phyloP scores from a whole-genome alignment of 2,797 vertebrate genomes.

The Mareca strepera region DNA sequence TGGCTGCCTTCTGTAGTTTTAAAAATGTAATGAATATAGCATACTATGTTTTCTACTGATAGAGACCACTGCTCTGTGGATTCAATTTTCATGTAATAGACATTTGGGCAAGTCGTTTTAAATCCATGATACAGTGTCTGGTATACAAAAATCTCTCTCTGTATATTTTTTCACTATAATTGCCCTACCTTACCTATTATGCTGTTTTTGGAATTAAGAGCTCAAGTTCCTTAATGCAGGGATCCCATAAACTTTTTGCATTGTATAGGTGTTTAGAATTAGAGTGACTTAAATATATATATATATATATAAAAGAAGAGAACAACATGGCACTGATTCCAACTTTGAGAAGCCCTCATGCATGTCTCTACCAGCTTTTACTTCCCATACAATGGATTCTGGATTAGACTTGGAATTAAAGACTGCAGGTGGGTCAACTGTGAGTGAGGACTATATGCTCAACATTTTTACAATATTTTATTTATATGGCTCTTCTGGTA shows the following conservation, averaged over 20 bases:
- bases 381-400: not conserved
- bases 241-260: not conserved
- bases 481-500: not conserved
- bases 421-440: not conserved
- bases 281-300: not conserved
- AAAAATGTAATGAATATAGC: not conserved
- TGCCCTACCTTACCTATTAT: not conserved
- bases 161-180: not conserved
- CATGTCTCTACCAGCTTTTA: not conserved
- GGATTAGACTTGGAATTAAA: not conserved
- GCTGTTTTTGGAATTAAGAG: not conserved
- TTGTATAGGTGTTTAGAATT: not conserved
- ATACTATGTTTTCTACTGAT: not conserved
- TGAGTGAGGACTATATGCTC: not conserved
- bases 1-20: constrained; percentile 2
- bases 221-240: not conserved
- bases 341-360: not conserved
- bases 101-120: not conserved
- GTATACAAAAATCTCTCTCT: not conserved
- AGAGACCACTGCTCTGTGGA: not conserved
- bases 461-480: not conserved
- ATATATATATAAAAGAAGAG: not conserved
- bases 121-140: not conserved
- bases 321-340: not conserved
- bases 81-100: not conserved